Conservation (phyloP, 2,797 vertebrate species). For the Helarctos malayanus region DNA sequence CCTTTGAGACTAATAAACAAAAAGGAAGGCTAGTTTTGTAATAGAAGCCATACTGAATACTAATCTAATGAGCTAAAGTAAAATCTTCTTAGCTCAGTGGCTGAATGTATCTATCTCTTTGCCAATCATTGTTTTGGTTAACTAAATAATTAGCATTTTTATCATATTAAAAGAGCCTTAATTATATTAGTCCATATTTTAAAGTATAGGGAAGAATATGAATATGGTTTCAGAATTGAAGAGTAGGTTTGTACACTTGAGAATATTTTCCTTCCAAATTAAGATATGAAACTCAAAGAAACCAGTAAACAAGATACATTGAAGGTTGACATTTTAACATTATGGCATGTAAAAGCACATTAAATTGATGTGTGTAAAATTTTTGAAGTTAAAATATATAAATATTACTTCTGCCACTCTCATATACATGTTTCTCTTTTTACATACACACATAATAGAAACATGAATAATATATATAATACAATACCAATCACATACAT, state of each 20-base stretch:
- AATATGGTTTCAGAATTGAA: conserved; percentile 3
- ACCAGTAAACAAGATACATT: not conserved
- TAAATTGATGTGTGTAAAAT: not conserved
- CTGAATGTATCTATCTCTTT: conserved; percentile 27
- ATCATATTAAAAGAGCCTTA: conserved; percentile 33
- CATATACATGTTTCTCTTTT: not conserved
- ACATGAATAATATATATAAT: not conserved
- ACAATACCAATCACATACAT: not conserved
- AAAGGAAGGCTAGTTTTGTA: not conserved
- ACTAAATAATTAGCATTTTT: conserved; percentile 57
- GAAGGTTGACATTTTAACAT: conserved; percentile 26
- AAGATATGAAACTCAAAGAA: not conserved
- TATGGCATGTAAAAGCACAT: not conserved
- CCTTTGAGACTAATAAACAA: not conserved
- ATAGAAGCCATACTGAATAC: not conserved
- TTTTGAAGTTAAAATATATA: not conserved
- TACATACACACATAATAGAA: not conserved
- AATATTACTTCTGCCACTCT: not conserved
- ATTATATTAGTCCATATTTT: conserved; percentile 51
- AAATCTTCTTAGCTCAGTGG: not conserved
- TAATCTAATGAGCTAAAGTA: not conserved
- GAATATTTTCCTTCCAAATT: conserved; percentile 57
- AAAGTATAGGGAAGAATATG: not conserved
- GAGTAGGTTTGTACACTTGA: conserved; percentile 20
- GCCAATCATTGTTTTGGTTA: conserved; percentile 16